A percentile compares a stretch with the other conserved stretches of the same genome.
These are phyloP conservation scores for Montipora sp. DNA, from an alignment of 64 coral and sea anemone genomes.

Conservation along the genomic window DNA sequence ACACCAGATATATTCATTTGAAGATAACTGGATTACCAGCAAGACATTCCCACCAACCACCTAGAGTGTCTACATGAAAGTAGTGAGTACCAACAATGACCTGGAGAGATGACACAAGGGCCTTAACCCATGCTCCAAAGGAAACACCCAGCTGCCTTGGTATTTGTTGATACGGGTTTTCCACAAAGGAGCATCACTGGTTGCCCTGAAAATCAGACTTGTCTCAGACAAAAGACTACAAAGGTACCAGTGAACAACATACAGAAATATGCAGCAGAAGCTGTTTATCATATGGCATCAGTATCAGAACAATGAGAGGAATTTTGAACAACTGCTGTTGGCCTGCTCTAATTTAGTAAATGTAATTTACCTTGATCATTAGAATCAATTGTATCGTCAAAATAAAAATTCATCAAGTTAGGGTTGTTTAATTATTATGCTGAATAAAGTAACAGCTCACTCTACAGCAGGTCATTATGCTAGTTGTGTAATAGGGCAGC, in stretches of 20 bases:
- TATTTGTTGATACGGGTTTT: conserved; percentile 20
- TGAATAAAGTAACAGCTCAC: too few species aligned
- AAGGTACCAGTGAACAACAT: conserved; percentile 17
- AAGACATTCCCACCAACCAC: background rate
- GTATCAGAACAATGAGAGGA: background rate
- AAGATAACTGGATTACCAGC: background rate
- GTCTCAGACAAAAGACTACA: background rate
- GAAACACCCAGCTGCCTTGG: conserved; percentile 5
- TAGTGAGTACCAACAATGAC: conserved; percentile 20
- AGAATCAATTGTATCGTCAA: too few species aligned
- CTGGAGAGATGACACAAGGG: conserved; percentile 25
- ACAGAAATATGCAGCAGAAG: conserved; percentile 22
- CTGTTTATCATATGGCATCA: background rate
- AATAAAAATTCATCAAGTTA: too few species aligned
- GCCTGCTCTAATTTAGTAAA: conserved; percentile 15
- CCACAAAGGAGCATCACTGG: conserved; percentile 1
- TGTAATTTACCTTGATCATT: background rate
- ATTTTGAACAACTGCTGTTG: background rate
- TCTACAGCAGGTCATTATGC: too few species aligned
- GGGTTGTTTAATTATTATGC: too few species aligned
- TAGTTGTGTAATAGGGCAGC: too few species aligned
- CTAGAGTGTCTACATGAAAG: conserved; percentile 21
- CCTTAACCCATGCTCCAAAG: conserved; percentile 4
- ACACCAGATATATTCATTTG: background rate
- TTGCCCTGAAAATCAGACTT: conserved; percentile 21